Conservation (phyloP, 2,888 invertebrate genomes). For the Aleiodes alternator region DNA sequence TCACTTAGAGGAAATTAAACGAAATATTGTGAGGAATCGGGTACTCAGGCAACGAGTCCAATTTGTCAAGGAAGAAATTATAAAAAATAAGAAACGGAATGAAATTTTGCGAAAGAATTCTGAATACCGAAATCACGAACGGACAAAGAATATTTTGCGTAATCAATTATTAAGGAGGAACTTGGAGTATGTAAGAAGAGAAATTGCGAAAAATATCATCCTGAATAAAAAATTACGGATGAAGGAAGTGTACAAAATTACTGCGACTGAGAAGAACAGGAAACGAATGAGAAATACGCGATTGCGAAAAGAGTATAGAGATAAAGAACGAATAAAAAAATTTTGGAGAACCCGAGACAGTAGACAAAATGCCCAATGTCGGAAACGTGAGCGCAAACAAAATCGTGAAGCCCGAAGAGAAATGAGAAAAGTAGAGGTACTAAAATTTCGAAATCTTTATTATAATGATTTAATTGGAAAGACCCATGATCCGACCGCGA, state of each 20-base stretch:
- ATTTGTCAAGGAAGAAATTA: conserved; percentile 28
- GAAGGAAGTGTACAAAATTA: background rate
- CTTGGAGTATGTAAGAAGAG: conserved; percentile 20
- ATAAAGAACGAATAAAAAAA: background rate
- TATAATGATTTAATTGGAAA: background rate
- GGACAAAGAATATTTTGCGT: background rate
- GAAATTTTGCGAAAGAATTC: background rate
- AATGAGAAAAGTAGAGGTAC: background rate
- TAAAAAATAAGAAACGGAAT: background rate
- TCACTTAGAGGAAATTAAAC: conserved; percentile 9
- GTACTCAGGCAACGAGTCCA: conserved; percentile 16
- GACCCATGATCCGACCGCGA: background rate
- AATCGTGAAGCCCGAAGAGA: background rate
- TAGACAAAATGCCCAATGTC: background rate
- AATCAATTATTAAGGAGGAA: background rate
- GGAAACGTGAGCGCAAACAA: background rate
- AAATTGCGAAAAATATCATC: conserved; percentile 29
- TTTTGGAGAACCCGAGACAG: background rate
- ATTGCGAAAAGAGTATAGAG: background rate
- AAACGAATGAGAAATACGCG: background rate
- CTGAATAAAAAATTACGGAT: conserved; percentile 15
- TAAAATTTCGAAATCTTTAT: background rate
- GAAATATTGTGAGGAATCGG: conserved; percentile 14
- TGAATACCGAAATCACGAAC: background rate
- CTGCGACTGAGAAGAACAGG: conserved; percentile 7